These are phyloP conservation scores for Zootermopsis nevadensis DNA, from an alignment of 2,888 invertebrate species.

Conservation along the genomic window DNA sequence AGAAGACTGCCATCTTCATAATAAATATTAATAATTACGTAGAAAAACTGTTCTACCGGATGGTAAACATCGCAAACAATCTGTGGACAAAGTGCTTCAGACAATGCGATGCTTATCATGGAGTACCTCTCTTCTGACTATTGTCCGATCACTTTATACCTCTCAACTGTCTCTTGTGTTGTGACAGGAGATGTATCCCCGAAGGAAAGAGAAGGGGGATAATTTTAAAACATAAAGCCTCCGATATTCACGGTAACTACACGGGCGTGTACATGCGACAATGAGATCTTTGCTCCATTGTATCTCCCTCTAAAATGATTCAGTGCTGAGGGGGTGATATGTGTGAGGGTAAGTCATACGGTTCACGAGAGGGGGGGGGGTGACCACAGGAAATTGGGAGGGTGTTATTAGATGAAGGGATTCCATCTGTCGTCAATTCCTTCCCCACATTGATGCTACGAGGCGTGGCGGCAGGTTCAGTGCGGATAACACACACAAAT, in stretches of 20 bases:
- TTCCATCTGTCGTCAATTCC: conserved; percentile 50
- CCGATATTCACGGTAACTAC: not conserved
- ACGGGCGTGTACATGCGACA: not conserved
- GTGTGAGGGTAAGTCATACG: not conserved
- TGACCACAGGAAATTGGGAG: conserved; percentile 40
- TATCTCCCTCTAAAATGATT: conserved; percentile 8
- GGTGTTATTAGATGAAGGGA: conserved; percentile 36
- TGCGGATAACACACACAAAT: not conserved
- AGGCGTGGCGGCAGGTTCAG: too few relatives aligned
- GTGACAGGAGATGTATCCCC: conserved; percentile 33
- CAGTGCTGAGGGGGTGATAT: not conserved
- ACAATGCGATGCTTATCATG: too few relatives aligned
- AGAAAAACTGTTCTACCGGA: too few relatives aligned
- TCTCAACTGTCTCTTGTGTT: conserved; percentile 18
- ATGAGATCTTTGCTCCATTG: not conserved
- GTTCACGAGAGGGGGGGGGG: not conserved
- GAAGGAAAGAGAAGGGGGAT: conserved; percentile 33
- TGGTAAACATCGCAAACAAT: too few relatives aligned
- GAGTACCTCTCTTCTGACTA: too few relatives aligned
- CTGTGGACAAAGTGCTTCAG: too few relatives aligned
- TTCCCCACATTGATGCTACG: conserved; percentile 42
- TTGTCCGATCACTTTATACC: too few relatives aligned
- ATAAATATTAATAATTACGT: too few relatives aligned
- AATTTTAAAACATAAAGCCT: conserved; percentile 28
- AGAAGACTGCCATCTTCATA: too few relatives aligned